Evolutionary conservation across 2,797 vertebrate species (phyloP).

Genomic region (Leucoraja ocellata): DNA sequence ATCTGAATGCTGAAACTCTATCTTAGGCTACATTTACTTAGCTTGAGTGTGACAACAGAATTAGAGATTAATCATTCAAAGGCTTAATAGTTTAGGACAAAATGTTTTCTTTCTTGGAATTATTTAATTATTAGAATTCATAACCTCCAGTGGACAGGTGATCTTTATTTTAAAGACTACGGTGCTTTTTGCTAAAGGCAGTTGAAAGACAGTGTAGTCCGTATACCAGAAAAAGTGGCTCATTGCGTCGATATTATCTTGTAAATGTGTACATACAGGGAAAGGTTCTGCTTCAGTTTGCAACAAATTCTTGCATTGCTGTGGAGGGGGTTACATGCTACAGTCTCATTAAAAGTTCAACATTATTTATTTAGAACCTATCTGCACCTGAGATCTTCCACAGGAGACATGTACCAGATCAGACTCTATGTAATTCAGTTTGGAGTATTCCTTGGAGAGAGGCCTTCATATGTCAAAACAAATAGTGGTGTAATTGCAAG

Average conservation of each 20-base stretch:
- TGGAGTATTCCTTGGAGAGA: background rate
- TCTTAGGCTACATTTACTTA: too few relatives aligned
- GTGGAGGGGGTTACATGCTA: background rate
- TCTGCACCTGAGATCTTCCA: background rate
- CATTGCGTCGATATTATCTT: background rate
- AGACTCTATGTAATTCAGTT: background rate
- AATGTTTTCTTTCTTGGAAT: background rate
- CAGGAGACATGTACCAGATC: background rate
- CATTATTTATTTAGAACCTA: background rate
- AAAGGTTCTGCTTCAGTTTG: background rate
- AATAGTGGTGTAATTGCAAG: background rate
- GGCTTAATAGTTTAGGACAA: background rate
- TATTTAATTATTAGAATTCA: background rate
- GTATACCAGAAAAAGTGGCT: background rate
- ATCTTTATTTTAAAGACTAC: background rate
- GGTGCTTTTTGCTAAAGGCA: background rate
- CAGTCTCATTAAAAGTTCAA: background rate
- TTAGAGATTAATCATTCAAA: background rate
- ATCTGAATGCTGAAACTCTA: too few relatives aligned
- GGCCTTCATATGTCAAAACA: background rate
- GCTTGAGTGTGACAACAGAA: too few relatives aligned
- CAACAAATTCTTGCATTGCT: too few relatives aligned
- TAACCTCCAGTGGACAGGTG: too few relatives aligned
- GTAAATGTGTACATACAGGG: background rate
- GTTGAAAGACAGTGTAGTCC: too few relatives aligned